A percentile compares a stretch with the other conserved stretches of the same genome.
phyloP scores from a whole-genome alignment of 23 tunicate genomes.

The Trididemnum nubilum region DNA sequence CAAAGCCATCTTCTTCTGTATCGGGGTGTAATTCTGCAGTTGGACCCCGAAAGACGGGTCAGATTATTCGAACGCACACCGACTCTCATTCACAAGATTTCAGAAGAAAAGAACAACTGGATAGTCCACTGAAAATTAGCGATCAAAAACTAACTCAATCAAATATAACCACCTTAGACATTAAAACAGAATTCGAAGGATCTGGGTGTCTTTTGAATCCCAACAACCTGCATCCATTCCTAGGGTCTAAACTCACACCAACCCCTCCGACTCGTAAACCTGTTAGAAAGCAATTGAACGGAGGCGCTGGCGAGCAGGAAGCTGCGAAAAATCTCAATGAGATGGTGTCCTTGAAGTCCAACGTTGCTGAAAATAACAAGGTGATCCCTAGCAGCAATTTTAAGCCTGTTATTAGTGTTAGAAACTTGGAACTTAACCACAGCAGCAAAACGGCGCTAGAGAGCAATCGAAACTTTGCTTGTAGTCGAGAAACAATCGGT shows the following conservation, averaged over 20 bases:
- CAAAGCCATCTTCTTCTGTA: neutral
- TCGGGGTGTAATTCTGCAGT: no score
- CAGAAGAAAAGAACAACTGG: neutral
- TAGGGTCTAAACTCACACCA: neutral
- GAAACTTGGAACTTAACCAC: neutral
- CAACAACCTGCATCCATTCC: neutral
- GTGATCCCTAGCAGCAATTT: neutral
- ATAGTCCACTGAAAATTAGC: neutral
- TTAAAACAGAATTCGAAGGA: neutral
- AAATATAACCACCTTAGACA: neutral
- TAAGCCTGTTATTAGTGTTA: slow-evolving; percentile 4
- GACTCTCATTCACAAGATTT: neutral
- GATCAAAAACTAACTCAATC: neutral
- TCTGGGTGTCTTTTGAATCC: neutral
- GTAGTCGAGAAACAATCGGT: neutral
- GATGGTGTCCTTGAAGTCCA: neutral
- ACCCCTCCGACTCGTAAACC: slow-evolving; percentile 17
- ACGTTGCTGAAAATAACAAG: neutral
- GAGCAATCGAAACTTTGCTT: neutral
- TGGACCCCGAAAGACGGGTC: neutral
- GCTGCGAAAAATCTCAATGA: neutral
- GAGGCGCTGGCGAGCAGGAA: neutral
- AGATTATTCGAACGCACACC: neutral
- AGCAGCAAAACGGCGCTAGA: neutral
- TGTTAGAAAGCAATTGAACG: neutral